These are phyloP conservation scores for Myotis lucifugus DNA, from an alignment of 2,113 vertebrate species.

Conservation along the genomic window DNA sequence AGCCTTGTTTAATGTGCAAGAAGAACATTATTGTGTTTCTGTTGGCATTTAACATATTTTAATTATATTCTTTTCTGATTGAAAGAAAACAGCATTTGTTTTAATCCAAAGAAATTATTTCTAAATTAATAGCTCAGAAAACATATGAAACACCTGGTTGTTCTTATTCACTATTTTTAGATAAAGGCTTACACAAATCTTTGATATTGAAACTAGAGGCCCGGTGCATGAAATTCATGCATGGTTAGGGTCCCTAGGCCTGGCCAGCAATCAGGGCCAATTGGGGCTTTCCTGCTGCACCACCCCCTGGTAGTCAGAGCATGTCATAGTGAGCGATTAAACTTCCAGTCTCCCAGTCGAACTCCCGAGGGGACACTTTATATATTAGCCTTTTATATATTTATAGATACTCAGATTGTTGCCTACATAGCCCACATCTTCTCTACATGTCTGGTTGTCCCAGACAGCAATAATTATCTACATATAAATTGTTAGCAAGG, in stretches of 20 bases:
- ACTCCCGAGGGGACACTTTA: no score
- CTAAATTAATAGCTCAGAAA: background rate
- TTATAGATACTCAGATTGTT: background rate
- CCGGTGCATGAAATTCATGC: no score
- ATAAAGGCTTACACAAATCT: background rate
- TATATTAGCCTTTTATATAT: no score
- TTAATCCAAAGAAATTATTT: slow-evolving; percentile 50
- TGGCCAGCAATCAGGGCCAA: no score
- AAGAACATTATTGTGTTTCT: background rate
- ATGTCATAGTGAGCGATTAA: no score
- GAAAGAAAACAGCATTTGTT: background rate
- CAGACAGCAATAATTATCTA: background rate
- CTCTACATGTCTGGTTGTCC: background rate
- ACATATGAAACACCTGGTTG: background rate
- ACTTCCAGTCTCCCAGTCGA: no score
- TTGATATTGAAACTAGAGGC: background rate
- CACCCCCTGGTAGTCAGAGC: no score
- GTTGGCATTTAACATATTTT: slow-evolving; percentile 35
- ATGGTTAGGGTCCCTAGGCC: no score
- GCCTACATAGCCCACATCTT: background rate
- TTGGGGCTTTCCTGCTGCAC: no score
- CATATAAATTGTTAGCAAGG: background rate
- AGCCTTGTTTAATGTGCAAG: slow-evolving; percentile 13
- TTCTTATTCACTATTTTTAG: background rate
- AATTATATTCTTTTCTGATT: slow-evolving; percentile 42